Evolutionary conservation across 37 sponge, comb jelly and placozoan species (phyloP).

Genomic region (Mnemiopsis leidyi): DNA sequence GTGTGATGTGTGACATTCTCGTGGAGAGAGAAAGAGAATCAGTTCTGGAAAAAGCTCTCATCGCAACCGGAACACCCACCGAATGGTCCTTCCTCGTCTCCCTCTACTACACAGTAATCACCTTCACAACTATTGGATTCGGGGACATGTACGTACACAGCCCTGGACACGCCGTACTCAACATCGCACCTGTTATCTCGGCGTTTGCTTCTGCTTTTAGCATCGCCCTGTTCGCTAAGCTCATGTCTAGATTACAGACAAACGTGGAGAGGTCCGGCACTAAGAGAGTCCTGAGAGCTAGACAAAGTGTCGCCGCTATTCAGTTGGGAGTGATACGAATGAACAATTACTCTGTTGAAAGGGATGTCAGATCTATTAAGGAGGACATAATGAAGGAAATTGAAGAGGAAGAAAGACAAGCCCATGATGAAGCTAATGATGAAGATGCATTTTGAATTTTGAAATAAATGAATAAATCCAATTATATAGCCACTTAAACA

Average conservation of each 20-base stretch:
- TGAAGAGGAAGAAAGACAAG: too few species aligned
- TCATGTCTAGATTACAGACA: not conserved
- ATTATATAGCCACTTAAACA: too few species aligned
- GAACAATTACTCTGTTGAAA: too few species aligned
- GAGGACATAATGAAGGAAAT: too few species aligned
- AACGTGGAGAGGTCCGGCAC: not conserved
- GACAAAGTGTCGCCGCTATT: not conserved
- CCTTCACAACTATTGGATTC: not conserved
- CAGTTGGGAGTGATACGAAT: not conserved
- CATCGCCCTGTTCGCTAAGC: not conserved
- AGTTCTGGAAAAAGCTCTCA: not conserved
- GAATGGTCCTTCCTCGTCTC: not conserved
- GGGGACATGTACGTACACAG: constrained; percentile 21
- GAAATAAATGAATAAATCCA: too few species aligned
- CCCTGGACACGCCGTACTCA: not conserved
- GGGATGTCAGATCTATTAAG: too few species aligned
- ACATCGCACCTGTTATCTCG: not conserved
- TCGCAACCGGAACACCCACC: not conserved
- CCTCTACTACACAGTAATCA: constrained; percentile 21
- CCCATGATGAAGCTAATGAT: too few species aligned
- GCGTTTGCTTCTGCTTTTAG: not conserved
- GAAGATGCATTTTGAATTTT: too few species aligned
- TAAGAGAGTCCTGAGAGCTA: not conserved
- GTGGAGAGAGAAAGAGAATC: not conserved
- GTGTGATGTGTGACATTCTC: not conserved